Base-by-base conservation (phyloP, 1,140 invertebrate genomes). In the Drosophila simulans region DNA sequence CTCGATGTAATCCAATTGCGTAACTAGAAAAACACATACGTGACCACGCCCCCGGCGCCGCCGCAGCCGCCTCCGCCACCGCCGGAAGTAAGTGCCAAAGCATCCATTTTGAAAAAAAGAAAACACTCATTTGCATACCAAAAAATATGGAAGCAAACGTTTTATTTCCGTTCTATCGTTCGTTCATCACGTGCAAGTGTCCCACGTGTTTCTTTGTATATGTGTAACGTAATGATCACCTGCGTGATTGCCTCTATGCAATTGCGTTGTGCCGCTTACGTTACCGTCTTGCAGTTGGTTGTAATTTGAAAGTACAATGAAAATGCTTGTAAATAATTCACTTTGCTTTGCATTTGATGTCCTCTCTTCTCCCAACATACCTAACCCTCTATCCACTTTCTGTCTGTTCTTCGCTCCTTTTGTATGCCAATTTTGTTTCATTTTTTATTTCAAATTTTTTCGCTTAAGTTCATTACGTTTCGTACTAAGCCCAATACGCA, bases 311-410 rank as follows among this genome's bases (percentile, higher is more conserved):
- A 91, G 89, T 91, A 85, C 80, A 82, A 85, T 91, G 89, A 91
- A 91, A 91, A 91, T 91, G 89, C 89, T 88, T 91, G 89, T 91
- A 91, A 91, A 91, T 89, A 88, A 84, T 84, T 89, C 64, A 72
- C 69, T 83, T 80, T 91, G 84, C 84, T 77, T 89, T 90, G 82
- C 64, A 79, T 65, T 76, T 65, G 49, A 75, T 64, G 65, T 70
- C 42, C 42, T 22, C 4, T 37, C 42, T 25, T 37, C 15, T 7
- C 49, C 35, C 49, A 11, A 49, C 25, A 12, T 31, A 10, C 22
- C 59, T 11, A 39, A n/a, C 11, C 13, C 35, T n/a, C 42, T 22
- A 31, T 58, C 46, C 48, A 31, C 62, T 39, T 35, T 65, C 34
- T 73, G 54, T 58, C 39, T 64, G 40, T 46, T 51, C 17, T 25